These are phyloP conservation scores for Dromococcyx pavoninus DNA, from an alignment of 2,797 vertebrate genomes.

Conservation along the genomic window DNA sequence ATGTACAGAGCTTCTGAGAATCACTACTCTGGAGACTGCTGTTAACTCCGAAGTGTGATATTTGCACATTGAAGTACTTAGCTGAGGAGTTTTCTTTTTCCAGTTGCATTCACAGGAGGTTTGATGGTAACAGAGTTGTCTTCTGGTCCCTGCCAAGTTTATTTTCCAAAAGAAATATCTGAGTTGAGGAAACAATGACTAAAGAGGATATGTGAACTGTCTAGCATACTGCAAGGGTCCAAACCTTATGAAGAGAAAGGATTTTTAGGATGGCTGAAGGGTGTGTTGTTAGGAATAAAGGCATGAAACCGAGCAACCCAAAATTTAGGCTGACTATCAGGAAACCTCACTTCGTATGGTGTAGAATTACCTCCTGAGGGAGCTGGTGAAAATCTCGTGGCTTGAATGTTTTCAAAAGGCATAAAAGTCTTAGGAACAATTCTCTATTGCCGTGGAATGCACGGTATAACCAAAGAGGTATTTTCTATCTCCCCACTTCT, in stretches of 20 bases:
- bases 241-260: not conserved
- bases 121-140: constrained; percentile 45
- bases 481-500: not conserved
- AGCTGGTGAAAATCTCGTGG: not conserved
- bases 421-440: not conserved
- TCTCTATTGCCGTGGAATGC: not conserved
- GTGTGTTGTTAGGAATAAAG: not conserved
- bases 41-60: constrained; percentile 11
- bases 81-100: constrained; percentile 34
- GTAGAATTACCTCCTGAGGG: not conserved
- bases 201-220: constrained; percentile 36
- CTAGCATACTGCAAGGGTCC: not conserved
- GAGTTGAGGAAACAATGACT: constrained; percentile 54
- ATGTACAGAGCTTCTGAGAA: not conserved
- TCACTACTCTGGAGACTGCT: not conserved
- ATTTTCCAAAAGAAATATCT: constrained; percentile 60
- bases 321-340: not conserved
- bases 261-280: not conserved
- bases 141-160: constrained; percentile 48
- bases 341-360: not conserved
- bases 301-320: not conserved
- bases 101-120: constrained; percentile 46
- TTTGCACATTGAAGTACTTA: constrained; percentile 49
- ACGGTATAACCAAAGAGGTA: not conserved
- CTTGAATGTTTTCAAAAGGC: not conserved